A percentile compares a stretch with the other conserved stretches of the same genome.
Evolutionary conservation across 2,797 vertebrate genomes (phyloP).

Genomic region (Pangasius macronema): DNA sequence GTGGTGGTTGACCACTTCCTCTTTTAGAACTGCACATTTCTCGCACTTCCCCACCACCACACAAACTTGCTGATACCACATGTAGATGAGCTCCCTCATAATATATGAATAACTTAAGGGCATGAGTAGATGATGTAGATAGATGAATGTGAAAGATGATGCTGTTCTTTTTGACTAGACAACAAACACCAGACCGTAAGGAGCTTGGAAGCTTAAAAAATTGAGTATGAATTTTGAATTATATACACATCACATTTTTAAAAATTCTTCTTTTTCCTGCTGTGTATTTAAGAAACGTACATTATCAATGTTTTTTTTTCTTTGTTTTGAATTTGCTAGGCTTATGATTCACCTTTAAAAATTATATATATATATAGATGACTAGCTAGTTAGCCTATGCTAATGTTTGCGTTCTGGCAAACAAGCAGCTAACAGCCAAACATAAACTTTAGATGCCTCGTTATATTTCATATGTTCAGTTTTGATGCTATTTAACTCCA

Average conservation of each 20-base stretch:
- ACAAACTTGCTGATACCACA: background rate
- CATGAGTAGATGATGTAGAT: background rate
- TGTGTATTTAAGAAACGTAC: no score
- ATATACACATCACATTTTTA: no score
- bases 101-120: background rate
- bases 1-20: conserved; percentile 36
- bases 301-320: no score
- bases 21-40: background rate
- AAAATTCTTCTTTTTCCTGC: no score
- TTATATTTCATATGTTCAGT: background rate
- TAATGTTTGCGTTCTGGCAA: background rate
- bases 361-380: no score
- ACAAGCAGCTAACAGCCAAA: background rate
- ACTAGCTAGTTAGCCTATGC: background rate
- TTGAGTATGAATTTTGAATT: no score
- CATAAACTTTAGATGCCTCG: background rate
- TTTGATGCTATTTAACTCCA: background rate
- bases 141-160: background rate
- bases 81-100: background rate
- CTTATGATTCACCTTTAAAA: no score
- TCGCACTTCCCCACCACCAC: background rate
- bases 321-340: no score
- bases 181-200: background rate
- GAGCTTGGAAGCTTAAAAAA: background rate
- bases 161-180: background rate